These are phyloP conservation scores for Hoplodrina blanda DNA, from an alignment of 2,888 invertebrate genomes.

Conservation along the genomic window DNA sequence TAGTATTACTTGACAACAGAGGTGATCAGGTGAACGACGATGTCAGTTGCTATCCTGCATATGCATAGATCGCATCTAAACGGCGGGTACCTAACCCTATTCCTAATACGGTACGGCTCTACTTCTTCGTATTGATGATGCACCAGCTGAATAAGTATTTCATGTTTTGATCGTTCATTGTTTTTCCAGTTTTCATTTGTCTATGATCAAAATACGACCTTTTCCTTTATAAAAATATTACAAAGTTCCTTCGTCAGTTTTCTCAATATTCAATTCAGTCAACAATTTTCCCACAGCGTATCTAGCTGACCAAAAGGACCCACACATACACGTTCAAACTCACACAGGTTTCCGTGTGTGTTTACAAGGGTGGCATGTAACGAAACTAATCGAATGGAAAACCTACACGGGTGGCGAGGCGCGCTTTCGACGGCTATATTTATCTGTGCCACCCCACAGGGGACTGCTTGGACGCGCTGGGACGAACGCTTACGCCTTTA, in stretches of 20 bases:
- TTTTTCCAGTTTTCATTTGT: too few relatives aligned
- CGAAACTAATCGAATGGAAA: constrained; percentile 74
- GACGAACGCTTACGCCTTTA: constrained; percentile 64
- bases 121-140: too few relatives aligned
- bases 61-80: too few relatives aligned
- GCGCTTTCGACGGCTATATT: constrained; percentile 70
- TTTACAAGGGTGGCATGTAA: constrained; percentile 68
- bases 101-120: too few relatives aligned
- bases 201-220: background rate
- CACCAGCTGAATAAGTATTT: background rate
- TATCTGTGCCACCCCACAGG: constrained; percentile 62
- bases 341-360: constrained; percentile 45
- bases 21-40: too few relatives aligned
- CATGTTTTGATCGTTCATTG: too few relatives aligned
- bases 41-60: too few relatives aligned
- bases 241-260: constrained; percentile 1
- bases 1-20: too few relatives aligned
- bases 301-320: constrained; percentile 52
- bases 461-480: constrained; percentile 61
- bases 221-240: background rate
- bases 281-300: constrained; percentile 12
- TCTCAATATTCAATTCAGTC: constrained; percentile 3
- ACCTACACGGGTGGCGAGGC: constrained; percentile 72
- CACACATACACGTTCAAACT: constrained; percentile 38
- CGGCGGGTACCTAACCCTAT: too few relatives aligned